Base-by-base conservation (phyloP, 2,888 invertebrate species). In the Stramonita haemastoma region DNA sequence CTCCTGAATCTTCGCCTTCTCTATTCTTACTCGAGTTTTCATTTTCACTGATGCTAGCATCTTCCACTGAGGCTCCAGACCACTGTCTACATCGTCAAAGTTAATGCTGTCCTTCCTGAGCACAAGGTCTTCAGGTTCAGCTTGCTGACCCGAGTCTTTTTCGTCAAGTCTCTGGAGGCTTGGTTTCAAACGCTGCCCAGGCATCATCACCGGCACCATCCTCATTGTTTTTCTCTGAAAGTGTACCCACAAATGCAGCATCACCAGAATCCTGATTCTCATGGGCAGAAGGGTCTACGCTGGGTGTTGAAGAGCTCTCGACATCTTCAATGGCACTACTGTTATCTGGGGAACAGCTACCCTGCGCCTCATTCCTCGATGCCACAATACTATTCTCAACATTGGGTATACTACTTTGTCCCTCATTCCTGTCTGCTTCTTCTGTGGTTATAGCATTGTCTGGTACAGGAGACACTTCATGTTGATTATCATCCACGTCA, bases 121-220 rank as follows among this genome's bases (percentile, higher is more conserved):
- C 19, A 89, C 85, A n/a, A 89, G 84, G 85, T 89, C 89, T 57
- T 89, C 85, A 46, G 89, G 89, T 11, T 89, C 89, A 57, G 22
- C 87, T 22, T 73, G 34, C 4, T 34, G 32, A 34, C 29, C 6
- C 32, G 86, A 4, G 34, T 57, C 34, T 4, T 86, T 32, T 15
- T 86, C 56, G 34, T 1, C 22, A 0, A 11, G 22, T 46, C 22
- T 11, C 6, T 29, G 86, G 13, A 13, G 86, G 26, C 29, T 32
- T 11, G 60, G 86, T 57, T 85, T 89, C 73, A 89, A 85, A 89
- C 0, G 34, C 85, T 56, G 89, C 70, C 77, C 89, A 89, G 66
- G 84, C 88, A n/a, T 34, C 73, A 73, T 89, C 77, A 5, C 85
- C 89, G 15, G 56, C 85, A 56, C 22, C 81, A 81, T 66, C n/a